Percentiles rank a stretch among this genome's conserved stretches.
Conservation (phyloP, 1,140 invertebrate species). For the Teleogryllus occipitalis region DNA sequence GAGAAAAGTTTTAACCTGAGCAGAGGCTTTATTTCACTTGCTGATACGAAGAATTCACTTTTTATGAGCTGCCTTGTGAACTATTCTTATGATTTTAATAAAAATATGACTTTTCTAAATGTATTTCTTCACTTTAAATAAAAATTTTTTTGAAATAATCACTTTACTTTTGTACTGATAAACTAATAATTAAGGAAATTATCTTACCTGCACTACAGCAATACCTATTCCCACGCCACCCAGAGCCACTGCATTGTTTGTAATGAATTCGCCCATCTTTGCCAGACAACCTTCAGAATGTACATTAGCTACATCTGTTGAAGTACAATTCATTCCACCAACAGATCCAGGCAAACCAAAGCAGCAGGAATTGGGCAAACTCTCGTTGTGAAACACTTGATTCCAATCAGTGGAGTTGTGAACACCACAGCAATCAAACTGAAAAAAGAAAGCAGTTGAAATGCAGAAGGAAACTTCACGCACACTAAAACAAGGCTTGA, state of each 20-base stretch:
- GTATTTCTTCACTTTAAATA: background rate
- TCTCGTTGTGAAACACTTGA: background rate
- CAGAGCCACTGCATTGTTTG: constrained; percentile 13
- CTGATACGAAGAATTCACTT: too few species aligned
- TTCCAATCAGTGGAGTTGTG: constrained; percentile 13
- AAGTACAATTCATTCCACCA: background rate
- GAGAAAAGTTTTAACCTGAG: too few species aligned
- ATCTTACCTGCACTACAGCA: constrained; percentile 18
- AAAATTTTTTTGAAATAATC: background rate
- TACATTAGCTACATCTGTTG: background rate
- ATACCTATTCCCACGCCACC: constrained; percentile 20
- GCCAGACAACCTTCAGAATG: background rate
- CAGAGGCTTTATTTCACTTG: too few species aligned
- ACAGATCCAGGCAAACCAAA: background rate
- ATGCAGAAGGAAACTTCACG: background rate
- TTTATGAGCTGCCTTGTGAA: background rate
- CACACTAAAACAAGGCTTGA: background rate
- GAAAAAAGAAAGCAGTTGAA: background rate
- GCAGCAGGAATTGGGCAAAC: constrained; percentile 14
- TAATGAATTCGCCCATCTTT: background rate
- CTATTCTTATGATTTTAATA: background rate
- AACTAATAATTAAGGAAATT: background rate
- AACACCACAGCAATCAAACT: constrained; percentile 18
- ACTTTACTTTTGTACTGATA: background rate
- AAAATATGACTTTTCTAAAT: background rate